Percentiles rank a stretch among this genome's conserved stretches.
Evolutionary conservation across 1,140 invertebrate species (phyloP).

Genomic region (Atta texana): DNA sequence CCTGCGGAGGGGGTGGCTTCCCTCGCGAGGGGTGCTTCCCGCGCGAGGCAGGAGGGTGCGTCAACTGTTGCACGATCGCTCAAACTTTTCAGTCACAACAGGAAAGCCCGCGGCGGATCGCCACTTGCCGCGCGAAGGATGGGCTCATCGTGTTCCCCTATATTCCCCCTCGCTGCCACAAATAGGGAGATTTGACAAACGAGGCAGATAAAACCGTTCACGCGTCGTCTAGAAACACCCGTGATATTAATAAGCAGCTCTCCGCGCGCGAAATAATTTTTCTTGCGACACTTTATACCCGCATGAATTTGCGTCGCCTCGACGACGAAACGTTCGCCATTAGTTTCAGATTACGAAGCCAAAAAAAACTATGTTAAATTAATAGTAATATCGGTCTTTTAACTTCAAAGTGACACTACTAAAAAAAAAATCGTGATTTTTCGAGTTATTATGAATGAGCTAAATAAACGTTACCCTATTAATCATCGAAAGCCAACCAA

Average conservation of each 20-base stretch:
- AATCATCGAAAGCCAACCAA: too few species aligned
- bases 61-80: conserved; percentile 82
- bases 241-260: conserved; percentile 58
- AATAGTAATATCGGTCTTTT: too few species aligned
- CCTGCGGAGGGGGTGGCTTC: conserved; percentile 19
- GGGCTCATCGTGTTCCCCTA: neutral
- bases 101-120: conserved; percentile 57
- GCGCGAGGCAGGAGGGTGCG: conserved; percentile 66
- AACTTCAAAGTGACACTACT: too few species aligned
- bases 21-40: conserved; percentile 39
- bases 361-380: neutral
- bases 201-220: conserved; percentile 62
- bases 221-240: conserved; percentile 44
- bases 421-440: too few species aligned
- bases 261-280: conserved; percentile 28
- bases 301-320: neutral
- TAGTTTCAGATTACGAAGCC: neutral
- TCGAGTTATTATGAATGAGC: too few species aligned
- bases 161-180: neutral
- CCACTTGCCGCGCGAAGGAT: conserved; percentile 57
- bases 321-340: neutral
- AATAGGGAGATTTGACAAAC: conserved; percentile 58
- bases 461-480: too few species aligned
- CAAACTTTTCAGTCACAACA: conserved; percentile 78
- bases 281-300: conserved; percentile 25